Conservation (phyloP, 1,140 invertebrate species). For the Marisa cornuarietis region DNA sequence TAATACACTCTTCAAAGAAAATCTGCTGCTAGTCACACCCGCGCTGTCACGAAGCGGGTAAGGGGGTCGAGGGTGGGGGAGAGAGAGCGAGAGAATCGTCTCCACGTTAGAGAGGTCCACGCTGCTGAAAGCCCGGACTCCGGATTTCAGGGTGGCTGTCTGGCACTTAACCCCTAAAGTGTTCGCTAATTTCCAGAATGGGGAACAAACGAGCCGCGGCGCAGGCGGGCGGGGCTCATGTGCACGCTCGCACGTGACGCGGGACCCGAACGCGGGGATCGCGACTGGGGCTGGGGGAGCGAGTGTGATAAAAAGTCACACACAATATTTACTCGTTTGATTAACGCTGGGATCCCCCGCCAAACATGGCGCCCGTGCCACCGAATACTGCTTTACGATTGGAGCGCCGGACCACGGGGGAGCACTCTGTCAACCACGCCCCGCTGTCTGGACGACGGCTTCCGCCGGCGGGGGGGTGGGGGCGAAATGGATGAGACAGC, state of each 20-base stretch:
- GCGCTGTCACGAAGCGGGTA: not conserved
- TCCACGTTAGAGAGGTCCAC: not conserved
- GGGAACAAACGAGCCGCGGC: constrained; percentile 7
- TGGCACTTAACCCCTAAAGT: constrained; percentile 8
- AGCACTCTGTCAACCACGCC: constrained; percentile 6
- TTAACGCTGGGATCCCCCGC: constrained; percentile 3
- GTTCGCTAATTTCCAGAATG: constrained; percentile 11
- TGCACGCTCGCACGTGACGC: constrained; percentile 1
- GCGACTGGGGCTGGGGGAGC: not conserved
- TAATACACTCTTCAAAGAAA: not conserved
- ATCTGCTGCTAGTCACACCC: not conserved
- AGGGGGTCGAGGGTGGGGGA: no score
- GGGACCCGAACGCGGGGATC: not conserved
- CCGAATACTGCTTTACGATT: not conserved
- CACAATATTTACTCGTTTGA: constrained; percentile 16
- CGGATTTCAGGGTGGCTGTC: not conserved
- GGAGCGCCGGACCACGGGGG: not conserved
- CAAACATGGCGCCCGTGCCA: not conserved
- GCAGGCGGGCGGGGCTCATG: not conserved
- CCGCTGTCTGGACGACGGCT: not conserved
- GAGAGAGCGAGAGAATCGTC: not conserved
- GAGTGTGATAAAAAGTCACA: constrained; percentile 14
- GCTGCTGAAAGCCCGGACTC: not conserved
- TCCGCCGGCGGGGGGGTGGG: no score
- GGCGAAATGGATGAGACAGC: no score